Percentiles rank a stretch among this genome's conserved stretches.
Conservation (phyloP, 2,113 vertebrate genomes). For the Arothron firmamentum region DNA sequence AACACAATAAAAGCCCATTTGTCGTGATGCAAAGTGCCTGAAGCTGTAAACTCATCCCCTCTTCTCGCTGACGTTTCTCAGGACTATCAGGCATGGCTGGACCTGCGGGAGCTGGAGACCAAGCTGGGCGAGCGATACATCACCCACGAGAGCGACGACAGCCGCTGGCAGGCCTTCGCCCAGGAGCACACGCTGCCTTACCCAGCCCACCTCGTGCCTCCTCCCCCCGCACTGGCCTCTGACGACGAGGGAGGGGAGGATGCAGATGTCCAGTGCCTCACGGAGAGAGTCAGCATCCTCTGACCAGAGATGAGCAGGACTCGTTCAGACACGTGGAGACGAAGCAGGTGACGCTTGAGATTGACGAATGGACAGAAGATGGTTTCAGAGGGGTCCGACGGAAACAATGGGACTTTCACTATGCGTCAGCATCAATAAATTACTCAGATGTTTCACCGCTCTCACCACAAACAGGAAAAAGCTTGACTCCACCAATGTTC, state of each 20-base stretch:
- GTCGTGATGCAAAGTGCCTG: slow-evolving; percentile 11
- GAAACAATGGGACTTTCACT: background rate
- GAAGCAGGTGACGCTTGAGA: background rate
- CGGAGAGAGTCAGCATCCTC: slow-evolving; percentile 87
- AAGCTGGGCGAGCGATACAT: slow-evolving; percentile 87
- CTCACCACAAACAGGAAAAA: background rate
- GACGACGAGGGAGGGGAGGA: slow-evolving; percentile 70
- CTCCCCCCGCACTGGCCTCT: slow-evolving; percentile 23
- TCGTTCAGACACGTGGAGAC: slow-evolving; percentile 7
- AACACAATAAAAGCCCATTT: slow-evolving; percentile 20
- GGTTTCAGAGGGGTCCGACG: background rate
- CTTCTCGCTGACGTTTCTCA: slow-evolving; percentile 43
- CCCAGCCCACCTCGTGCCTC: slow-evolving; percentile 73
- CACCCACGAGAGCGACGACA: slow-evolving; percentile 90
- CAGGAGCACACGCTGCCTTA: slow-evolving; percentile 75
- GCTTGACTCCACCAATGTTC: background rate
- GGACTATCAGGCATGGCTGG: slow-evolving; percentile 90
- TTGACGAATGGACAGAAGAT: slow-evolving; percentile 3
- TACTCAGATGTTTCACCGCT: slow-evolving; percentile 9
- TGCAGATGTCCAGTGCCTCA: slow-evolving; percentile 82
- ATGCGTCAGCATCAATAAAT: slow-evolving; percentile 16
- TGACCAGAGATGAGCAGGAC: slow-evolving; percentile 53
- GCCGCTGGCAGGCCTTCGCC: slow-evolving; percentile 84
- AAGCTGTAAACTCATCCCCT: slow-evolving; percentile 23
- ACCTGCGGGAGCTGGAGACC: slow-evolving; percentile 85